Base-by-base conservation (phyloP, 2,888 invertebrate species). In the Andrena camellia region DNA sequence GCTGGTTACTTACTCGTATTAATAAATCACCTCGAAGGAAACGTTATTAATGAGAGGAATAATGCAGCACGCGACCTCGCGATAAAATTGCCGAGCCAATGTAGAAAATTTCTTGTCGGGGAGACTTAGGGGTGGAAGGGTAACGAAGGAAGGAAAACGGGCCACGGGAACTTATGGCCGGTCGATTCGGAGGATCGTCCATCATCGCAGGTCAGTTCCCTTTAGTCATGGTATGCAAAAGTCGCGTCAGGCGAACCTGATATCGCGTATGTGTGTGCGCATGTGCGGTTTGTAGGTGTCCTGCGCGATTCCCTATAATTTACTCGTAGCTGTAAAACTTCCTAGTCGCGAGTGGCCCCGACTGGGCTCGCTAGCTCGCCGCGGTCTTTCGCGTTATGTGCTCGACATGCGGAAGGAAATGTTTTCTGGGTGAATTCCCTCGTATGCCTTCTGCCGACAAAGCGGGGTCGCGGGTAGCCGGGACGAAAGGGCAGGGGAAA, bases 331-430 rank as follows among this genome's bases (percentile, higher is more conserved):
- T 63, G 57, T 72, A 71, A 82, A 90, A 90, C 84, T 89, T 88
- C 73, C 50, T 63, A 64, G 70, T 52, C 75, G 66, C 50, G 63
- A 57, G 57, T 77, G 73, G 67, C 70, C 74, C 62, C 54, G 62
- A 50, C 31, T 26, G 57, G 23, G 4, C 23, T 57, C 23, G 35
- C 68, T 10, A 67, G 48, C 31, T 35, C 72, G 60, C 62, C 69
- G 35, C 52, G 73, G 83, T 77, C 83, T 87, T 84, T 73, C 77
- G 75, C 86, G 80, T 76, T 81, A 70, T 62, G 62, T 83, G 86
- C 78, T 85, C 81, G 86, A 71, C 88, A 78, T 88, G 82, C 82
- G 85, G 88, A 87, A 89, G 85, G 84, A 88, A 89, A 91, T 86
- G 86, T 87, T 88, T 90, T 89, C 85, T 80, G 83, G 77, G 35